Percentiles rank a stretch among this genome's conserved stretches.
phyloP scores from a whole-genome alignment of 2,888 invertebrate species.

The Athalia cordata region DNA sequence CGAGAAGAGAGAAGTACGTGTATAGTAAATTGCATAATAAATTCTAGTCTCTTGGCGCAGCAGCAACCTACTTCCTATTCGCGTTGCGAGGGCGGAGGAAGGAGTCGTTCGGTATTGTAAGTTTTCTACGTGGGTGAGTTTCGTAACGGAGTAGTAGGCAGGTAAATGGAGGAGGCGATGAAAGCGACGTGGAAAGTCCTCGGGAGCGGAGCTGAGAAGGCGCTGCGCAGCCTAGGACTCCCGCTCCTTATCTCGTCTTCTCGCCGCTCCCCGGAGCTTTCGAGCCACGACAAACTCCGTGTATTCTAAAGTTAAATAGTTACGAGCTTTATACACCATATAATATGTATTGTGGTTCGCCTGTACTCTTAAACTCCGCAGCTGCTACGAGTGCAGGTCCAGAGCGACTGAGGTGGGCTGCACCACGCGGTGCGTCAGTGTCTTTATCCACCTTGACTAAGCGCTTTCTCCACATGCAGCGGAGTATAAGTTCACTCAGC shows the following conservation, averaged over 20 bases:
- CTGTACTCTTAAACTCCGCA: constrained; percentile 16
- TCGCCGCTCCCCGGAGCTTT: too few relatives aligned
- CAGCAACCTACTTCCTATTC: constrained; percentile 72
- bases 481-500: neutral
- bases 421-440: constrained; percentile 6
- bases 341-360: constrained; percentile 23
- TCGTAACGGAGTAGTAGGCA: constrained; percentile 20
- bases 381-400: constrained; percentile 6
- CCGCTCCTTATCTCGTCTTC: neutral
- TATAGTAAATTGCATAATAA: constrained; percentile 69
- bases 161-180: neutral
- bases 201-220: neutral
- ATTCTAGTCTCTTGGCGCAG: constrained; percentile 70
- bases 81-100: constrained; percentile 66
- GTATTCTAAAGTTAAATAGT: too few relatives aligned
- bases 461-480: constrained; percentile 26
- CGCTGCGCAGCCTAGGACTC: neutral
- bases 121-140: constrained; percentile 32
- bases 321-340: constrained; percentile 5
- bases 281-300: too few relatives aligned
- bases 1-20: neutral
- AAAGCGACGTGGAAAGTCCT: neutral
- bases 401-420: neutral
- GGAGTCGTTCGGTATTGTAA: constrained; percentile 27
- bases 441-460: constrained; percentile 15